Conservation (phyloP, 2,113 vertebrate species). For the Anhinga rufa region DNA sequence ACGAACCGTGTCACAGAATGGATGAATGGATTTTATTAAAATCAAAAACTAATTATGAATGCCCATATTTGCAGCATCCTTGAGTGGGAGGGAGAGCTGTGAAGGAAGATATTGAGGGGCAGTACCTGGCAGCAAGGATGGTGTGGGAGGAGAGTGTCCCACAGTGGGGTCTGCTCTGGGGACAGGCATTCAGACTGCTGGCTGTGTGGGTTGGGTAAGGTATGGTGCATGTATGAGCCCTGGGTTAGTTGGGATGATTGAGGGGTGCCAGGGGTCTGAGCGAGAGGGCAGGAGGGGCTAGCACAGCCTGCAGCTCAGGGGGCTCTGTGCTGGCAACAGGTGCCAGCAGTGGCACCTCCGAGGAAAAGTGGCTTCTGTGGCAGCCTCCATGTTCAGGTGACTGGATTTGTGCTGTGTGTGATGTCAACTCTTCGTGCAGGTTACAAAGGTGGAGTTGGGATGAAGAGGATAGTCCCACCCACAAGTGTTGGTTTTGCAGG, state of each 20-base stretch:
- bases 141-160: neutral
- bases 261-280: neutral
- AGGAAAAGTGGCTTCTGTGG: neutral
- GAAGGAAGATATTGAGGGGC: neutral
- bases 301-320: neutral
- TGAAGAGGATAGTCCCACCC: neutral
- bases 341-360: neutral
- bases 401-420: neutral
- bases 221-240: neutral
- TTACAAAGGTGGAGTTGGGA: neutral
- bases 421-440: neutral
- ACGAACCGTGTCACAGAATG: neutral
- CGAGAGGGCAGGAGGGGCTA: neutral
- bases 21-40: neutral
- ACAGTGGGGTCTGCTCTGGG: neutral
- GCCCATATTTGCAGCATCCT: neutral
- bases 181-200: neutral
- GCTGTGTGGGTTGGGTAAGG: neutral
- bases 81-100: neutral
- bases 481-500: accelerated
- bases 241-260: accelerated
- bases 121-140: neutral
- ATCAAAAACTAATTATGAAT: neutral
- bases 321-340: neutral
- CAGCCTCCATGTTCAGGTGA: neutral